A percentile compares a stretch with the other conserved stretches of the same genome.
Conservation (phyloP, 35 echinoderm and acorn worm genomes). For the Diadema setosum region DNA sequence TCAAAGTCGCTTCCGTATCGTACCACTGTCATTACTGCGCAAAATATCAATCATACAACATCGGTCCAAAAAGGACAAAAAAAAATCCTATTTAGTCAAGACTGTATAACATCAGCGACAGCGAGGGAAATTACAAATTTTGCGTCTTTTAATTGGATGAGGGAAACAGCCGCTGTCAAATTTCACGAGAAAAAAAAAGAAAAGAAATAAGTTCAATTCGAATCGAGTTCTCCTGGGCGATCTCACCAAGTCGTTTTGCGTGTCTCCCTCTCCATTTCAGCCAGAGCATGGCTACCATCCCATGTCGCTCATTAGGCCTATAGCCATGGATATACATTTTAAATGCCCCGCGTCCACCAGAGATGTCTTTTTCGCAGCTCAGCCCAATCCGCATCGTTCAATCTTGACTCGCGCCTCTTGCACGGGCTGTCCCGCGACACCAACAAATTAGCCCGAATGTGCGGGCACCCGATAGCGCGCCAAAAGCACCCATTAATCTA, state of each 20-base stretch:
- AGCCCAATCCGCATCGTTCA: background rate
- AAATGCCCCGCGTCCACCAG: background rate
- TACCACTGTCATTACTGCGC: too few species aligned
- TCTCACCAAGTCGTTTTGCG: background rate
- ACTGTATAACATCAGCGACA: background rate
- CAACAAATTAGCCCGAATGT: background rate
- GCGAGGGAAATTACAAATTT: constrained; percentile 7
- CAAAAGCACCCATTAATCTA: constrained; percentile 1
- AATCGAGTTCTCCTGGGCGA: background rate
- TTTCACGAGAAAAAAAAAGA: constrained; percentile 1
- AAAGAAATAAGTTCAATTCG: background rate
- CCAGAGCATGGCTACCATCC: background rate
- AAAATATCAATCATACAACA: too few species aligned
- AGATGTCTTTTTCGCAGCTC: background rate
- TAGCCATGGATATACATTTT: constrained; percentile 3
- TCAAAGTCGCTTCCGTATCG: too few species aligned
- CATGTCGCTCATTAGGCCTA: background rate
- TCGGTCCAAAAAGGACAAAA: too few species aligned
- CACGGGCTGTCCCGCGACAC: background rate
- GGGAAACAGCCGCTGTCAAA: background rate
- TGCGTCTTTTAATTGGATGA: background rate
- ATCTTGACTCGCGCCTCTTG: background rate
- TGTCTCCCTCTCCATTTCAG: background rate
- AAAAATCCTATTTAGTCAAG: too few species aligned
- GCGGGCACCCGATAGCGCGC: background rate